Evolutionary conservation across 2,888 invertebrate genomes (phyloP).

Genomic region (Hermaeophaga mercurialis): DNA sequence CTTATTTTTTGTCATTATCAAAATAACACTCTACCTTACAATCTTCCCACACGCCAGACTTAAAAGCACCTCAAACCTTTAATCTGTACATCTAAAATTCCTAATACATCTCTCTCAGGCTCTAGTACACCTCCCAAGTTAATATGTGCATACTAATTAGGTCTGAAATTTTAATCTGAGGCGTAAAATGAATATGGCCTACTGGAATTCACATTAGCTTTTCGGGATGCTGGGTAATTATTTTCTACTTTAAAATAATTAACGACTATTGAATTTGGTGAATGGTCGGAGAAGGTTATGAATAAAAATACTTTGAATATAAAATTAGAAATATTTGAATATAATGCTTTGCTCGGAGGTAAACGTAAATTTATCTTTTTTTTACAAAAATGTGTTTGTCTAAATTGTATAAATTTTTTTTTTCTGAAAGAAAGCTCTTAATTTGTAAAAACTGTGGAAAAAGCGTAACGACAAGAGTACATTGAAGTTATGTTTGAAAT

Average conservation of each 20-base stretch:
- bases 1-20: background rate
- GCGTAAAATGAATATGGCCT: background rate
- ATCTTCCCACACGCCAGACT: background rate
- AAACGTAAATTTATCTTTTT: too few species aligned
- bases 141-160: slow-evolving; percentile 1
- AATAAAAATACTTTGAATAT: background rate
- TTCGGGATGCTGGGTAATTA: background rate
- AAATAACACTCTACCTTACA: background rate
- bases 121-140: background rate
- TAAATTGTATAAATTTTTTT: too few species aligned
- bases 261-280: background rate
- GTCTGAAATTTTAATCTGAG: background rate
- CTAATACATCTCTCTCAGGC: background rate
- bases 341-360: too few species aligned
- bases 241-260: background rate
- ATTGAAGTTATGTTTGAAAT: too few species aligned
- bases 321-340: background rate
- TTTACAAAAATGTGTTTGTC: too few species aligned
- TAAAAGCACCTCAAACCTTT: background rate
- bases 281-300: background rate
- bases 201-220: slow-evolving; percentile 2
- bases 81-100: slow-evolving; percentile 1
- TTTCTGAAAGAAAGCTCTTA: too few species aligned
- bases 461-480: too few species aligned
- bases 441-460: too few species aligned